Base-by-base conservation (phyloP, 2,888 invertebrate genomes). In the Cataglyphis altisquamis region DNA sequence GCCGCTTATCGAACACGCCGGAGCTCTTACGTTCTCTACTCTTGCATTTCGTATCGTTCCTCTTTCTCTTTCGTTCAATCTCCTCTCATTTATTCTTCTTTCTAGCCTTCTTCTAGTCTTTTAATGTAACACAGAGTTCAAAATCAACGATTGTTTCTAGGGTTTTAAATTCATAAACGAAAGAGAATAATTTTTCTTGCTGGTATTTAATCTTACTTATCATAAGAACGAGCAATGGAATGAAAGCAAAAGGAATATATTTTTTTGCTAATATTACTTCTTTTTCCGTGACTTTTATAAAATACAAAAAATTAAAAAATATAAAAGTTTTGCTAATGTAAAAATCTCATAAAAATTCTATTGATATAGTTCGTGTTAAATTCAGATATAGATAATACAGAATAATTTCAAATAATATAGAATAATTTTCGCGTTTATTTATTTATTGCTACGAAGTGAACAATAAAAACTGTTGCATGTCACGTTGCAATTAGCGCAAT, bases 1-100 rank as follows among this genome's bases (percentile, higher is more conserved):
- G 84, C 87, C 80, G 84, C 88, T 89, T 88, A 88, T 89, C 88
- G 86, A 83, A 48, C 55, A 77, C 29, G 25, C 68, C 21, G 41
- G 36, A 25, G 45, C 60, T 80, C 78, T 80, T 72, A 72, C 60
- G 70, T 70, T 78, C 21, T 72, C 32, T 25, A 36, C 29, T 18
- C 78, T 41, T 36, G 3, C 67, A 36, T 41, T 66, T 78, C 75
- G 57, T 67, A 45, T 32, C 25, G n/a, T 48, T 21, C 21, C n/a
- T 68, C 62, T 41, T 21, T 36, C 25, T 67, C 60, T 39, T 15
- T n/a, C 21, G 10, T 18, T n/a, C 57, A 21, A 10, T 63, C 32
- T 25, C 25, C 48, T 32, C 12, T 45, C 74, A 21, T 48, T 74
- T 82, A 66, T 82, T 77, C 60, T 64, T 62, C 62, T 73, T 12